Evolutionary conservation across 2,888 invertebrate genomes (phyloP), one percentile per base, ranked within the genome.

Genomic region (Gastrophysa polygoni): DNA sequence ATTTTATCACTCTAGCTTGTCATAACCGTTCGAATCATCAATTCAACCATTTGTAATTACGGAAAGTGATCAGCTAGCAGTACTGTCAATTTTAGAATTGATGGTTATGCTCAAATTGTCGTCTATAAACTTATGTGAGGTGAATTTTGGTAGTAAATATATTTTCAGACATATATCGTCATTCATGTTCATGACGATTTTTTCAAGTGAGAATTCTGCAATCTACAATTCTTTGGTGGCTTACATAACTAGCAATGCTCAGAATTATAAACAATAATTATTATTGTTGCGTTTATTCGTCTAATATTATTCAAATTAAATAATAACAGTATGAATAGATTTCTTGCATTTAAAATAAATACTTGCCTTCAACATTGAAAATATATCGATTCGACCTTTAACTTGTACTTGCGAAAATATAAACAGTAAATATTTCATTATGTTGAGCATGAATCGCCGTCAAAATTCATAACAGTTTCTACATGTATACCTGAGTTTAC

Each of bases 1-100:
- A 56, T 60, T 64, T 60, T 60, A 64, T 64, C 60, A 52, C 60
- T 43, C 52, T 47, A 47, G 60, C 52, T 59, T 52, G 56, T 49
- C 57, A 57, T 59, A 63, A 63, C 49, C 63, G 63, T 57, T 52
- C 49, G 46, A 60, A 57, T 63, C 63, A 59, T 60, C 54, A 50
- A 60, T 60, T 63, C 43, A 21, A 49, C 58, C 54, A 54, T 32
- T 24, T 54, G 48, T 55, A 54, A 58, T 62, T 58, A 62, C 43
- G 28, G 20, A 58, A 44, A 43, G 54, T 29, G 55, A 54, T 62
- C 50, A 58, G 57, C 57, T 38, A 28, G 58, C 58, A 44, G 58
- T 58, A 58, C 44, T 62, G 55, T 49, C 32, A 52, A 49, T 21
- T 48, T 17, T 14, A 3, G 38, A 57, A 32, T 34, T 34, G 20